Evolutionary conservation across 2,113 vertebrate genomes (phyloP), one percentile per base, ranked within the genome.

Genomic region (Trachemys scripta): DNA sequence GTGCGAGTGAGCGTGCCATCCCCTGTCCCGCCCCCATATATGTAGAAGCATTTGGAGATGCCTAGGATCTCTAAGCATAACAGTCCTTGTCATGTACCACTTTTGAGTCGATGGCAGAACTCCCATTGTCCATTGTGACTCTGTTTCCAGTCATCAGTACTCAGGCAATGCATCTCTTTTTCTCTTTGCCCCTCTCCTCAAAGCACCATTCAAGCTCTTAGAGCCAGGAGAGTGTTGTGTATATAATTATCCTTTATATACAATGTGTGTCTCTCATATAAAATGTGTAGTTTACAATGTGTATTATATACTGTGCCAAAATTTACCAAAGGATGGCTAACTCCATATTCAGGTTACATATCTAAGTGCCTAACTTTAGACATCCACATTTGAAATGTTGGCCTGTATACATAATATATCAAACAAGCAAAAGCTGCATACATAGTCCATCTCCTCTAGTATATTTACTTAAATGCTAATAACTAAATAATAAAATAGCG

Each of bases 21-120:
- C 57, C 27, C 57, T 7, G 10, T 29, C 53, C 45, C 0, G 0
- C 56, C 47, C 75, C 20, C 72, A 10, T 7, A 3, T 10, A 79
- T 86, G 51, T 42, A 19, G 8, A 57, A 3, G 50, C 65, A 3
- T 31, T 1, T 0, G 1, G 42, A n/a, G 20, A 10, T 84, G 53
- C 6, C 0, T 0, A 29, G 69, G 5, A 56, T 19, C 8, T 76
- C 0, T 0, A n/a, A n/a, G 13, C 9, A 0, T 42, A 29, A 4
- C 35, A 10, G 16, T 31, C 12, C 3, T 31, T 12, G 8, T 12
- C 20, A 38, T 3, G 4, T 50, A 13, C 4, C 1, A 0, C 0
- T 56, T 35, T 62, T 35, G 80, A 86, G 54, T 85, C 85, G 57
- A 10, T 0, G 3, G 35, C 1, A 1, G 29, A 84, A 92, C 62